These are phyloP conservation scores for Hydrozoanthus tunicans DNA, from an alignment of 64 coral and sea anemone genomes.

Conservation along the genomic window DNA sequence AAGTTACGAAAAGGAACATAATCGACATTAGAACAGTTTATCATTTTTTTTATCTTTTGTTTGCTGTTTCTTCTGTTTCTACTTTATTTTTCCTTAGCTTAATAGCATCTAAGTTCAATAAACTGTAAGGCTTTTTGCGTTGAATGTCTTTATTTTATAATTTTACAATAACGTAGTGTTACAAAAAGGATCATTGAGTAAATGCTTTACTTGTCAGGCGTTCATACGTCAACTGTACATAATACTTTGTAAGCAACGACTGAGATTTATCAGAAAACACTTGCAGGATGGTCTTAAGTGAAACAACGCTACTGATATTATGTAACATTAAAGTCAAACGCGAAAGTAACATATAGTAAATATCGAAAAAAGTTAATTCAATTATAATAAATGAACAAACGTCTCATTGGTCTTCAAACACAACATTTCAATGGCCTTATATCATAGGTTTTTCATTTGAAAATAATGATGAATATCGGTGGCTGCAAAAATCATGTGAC, in stretches of 20 bases:
- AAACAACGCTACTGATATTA: slow-evolving; percentile 7
- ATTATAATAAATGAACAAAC: slow-evolving; percentile 1
- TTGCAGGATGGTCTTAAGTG: slow-evolving; percentile 27
- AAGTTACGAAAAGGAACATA: slow-evolving; percentile 52
- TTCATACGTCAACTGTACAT: slow-evolving; percentile 22
- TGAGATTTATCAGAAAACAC: slow-evolving; percentile 7
- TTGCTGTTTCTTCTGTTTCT: slow-evolving; percentile 22
- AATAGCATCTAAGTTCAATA: slow-evolving; percentile 7
- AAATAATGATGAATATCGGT: not conserved
- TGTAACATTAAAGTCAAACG: slow-evolving; percentile 12
- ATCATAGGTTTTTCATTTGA: not conserved
- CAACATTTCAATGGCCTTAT: slow-evolving; percentile 24
- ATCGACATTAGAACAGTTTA: slow-evolving; percentile 18
- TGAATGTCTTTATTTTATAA: slow-evolving; percentile 26
- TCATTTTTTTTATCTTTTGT: slow-evolving; percentile 1
- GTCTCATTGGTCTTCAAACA: slow-evolving; percentile 38
- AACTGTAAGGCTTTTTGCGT: slow-evolving; percentile 19
- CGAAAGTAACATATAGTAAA: slow-evolving; percentile 23
- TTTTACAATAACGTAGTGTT: slow-evolving; percentile 37
- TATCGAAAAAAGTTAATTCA: not conserved
- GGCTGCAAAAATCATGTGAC: not conserved
- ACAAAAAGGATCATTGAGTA: slow-evolving; percentile 48
- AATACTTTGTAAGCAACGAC: not conserved
- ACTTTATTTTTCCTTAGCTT: slow-evolving; percentile 9
- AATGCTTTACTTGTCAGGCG: slow-evolving; percentile 6